Base-by-base conservation (phyloP, 2,113 vertebrate species). In the Puffinus mauretanicus region DNA sequence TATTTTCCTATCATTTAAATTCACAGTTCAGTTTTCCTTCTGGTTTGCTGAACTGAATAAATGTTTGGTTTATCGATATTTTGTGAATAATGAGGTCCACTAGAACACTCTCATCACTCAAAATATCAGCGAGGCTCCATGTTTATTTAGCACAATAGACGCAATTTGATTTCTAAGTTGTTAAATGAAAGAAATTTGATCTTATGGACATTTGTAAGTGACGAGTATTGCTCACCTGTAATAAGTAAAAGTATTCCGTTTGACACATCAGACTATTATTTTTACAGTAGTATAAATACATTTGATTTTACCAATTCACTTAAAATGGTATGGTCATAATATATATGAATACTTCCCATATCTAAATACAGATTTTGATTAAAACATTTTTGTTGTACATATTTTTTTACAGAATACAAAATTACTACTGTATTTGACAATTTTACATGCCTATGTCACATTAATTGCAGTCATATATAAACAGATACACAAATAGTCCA, bases 31-130 rank as follows among this genome's bases (percentile, higher is more conserved):
- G 18, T 66, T 86, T 81, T 81, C 30, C 51, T 82, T 62, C 58
- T 93, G 46, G 46, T 90, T 93, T 96, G 30, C 61, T 83, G 86
- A 88, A 88, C 27, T 81, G 67, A 70, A 66, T 52, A 90, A 82
- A 82, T 55, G 49, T 85, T 95, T 87, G 11, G 36, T 57, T 86
- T 92, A 86, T 82, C 24, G 27, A 86, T 83, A 77, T 81, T 77
- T 88, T 88, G 49, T 92, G 86, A 93, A 90, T 80, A 90, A 88
- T 88, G 64, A 83, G 44, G 79, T 93, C 57, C 79, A 62, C 34
- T n/a, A 87, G 58, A 73, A 70, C 71, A 70, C 54, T 88, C 46
- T 66, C 87, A 75, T 66, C 75, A 58, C 58, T 86, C 66, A 64
- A 90, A 91, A 64, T 49, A 93, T 5, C 71, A 47, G 1, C 1